Percentiles rank a stretch among this genome's conserved stretches.
These are phyloP conservation scores for Argynnis bischoffii DNA, from an alignment of 2,888 invertebrate species.

Conservation along the genomic window DNA sequence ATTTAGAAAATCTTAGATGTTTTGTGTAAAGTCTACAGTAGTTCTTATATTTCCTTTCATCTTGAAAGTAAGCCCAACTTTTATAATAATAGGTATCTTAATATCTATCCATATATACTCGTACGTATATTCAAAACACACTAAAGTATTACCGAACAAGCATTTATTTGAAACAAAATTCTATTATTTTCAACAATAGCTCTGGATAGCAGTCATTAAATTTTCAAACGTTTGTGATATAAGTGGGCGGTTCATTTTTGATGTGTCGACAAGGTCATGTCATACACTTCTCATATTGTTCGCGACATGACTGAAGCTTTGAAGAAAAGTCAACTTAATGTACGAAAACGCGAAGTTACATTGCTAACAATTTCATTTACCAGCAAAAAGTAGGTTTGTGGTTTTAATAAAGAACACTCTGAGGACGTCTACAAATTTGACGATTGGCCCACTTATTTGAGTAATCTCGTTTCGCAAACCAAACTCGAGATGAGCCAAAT, in stretches of 20 bases:
- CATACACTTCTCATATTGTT: slow-evolving; percentile 1
- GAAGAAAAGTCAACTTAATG: slow-evolving; percentile 9
- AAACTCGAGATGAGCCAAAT: slow-evolving; percentile 24
- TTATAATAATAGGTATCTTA: not conserved
- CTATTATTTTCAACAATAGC: slow-evolving; percentile 25
- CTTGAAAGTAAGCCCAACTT: not conserved
- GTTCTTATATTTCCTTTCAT: slow-evolving; percentile 1
- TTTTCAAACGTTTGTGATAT: slow-evolving; percentile 42
- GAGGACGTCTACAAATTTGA: slow-evolving; percentile 49
- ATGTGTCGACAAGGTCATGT: slow-evolving; percentile 36
- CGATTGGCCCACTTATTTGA: slow-evolving; percentile 48
- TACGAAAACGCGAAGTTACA: slow-evolving; percentile 12
- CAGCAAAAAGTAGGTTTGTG: slow-evolving; percentile 48
- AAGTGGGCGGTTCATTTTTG: slow-evolving; percentile 41
- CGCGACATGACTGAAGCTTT: not conserved
- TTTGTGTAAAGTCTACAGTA: not conserved
- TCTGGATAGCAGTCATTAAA: slow-evolving; percentile 35
- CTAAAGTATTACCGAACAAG: slow-evolving; percentile 1
- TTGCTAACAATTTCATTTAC: slow-evolving; percentile 50
- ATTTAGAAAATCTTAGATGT: slow-evolving; percentile 8
- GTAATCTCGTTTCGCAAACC: slow-evolving; percentile 41
- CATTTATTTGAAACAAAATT: not conserved
- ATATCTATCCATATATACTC: not conserved
- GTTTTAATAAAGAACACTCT: slow-evolving; percentile 53
- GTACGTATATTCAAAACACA: not conserved